These are phyloP conservation scores for Cepaea hortensis DNA, from an alignment of 2,888 invertebrate genomes.

Conservation along the genomic window DNA sequence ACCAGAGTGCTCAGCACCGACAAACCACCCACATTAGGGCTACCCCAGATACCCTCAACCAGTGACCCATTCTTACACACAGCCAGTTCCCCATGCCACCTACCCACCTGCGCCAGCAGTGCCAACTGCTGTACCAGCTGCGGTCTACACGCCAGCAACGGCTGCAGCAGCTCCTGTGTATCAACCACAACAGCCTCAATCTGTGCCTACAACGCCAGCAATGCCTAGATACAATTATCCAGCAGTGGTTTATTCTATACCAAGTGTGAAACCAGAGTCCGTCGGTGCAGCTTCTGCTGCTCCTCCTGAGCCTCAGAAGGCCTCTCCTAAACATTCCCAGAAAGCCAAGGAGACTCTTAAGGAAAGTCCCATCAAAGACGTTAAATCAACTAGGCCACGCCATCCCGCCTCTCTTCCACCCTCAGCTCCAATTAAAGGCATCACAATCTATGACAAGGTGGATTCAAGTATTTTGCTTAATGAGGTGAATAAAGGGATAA, in stretches of 20 bases:
- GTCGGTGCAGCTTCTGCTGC: background rate
- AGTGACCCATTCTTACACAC: constrained; percentile 6
- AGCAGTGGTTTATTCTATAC: background rate
- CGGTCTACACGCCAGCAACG: constrained; percentile 6
- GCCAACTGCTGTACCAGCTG: background rate
- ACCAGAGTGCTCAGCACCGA: background rate
- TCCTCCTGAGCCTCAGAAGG: background rate
- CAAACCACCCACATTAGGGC: constrained; percentile 3
- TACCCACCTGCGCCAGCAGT: constrained; percentile 12
- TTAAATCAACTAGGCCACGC: constrained; percentile 22
- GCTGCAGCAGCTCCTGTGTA: background rate
- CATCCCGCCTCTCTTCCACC: constrained; percentile 40
- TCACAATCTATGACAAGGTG: constrained; percentile 44
- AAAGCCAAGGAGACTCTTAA: background rate
- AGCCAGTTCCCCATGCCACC: background rate
- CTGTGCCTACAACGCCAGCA: background rate
- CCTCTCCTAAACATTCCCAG: background rate
- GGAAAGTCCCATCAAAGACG: constrained; percentile 12
- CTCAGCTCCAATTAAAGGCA: constrained; percentile 34
- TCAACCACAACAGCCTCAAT: background rate
- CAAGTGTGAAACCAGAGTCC: background rate
- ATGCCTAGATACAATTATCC: constrained; percentile 12
- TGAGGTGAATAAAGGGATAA: constrained; percentile 51
- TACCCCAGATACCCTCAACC: constrained; percentile 23
- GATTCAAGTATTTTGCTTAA: constrained; percentile 45